Evolutionary conservation across 2,797 vertebrate genomes (phyloP).

Genomic region (Triplophysa yarkandensis): DNA sequence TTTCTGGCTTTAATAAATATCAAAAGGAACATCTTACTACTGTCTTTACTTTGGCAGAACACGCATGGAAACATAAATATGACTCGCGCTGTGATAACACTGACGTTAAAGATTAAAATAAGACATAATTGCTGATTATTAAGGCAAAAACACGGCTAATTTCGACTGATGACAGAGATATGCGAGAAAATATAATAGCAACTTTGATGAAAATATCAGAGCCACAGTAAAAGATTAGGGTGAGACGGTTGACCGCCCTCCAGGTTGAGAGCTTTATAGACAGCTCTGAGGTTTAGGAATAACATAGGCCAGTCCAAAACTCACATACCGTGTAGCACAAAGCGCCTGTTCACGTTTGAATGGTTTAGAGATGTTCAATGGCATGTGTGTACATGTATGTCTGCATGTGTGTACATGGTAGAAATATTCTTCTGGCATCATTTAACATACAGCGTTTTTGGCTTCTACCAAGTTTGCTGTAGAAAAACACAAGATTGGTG

Average conservation of each 20-base stretch:
- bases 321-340: constrained; percentile 11
- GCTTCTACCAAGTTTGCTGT: not conserved
- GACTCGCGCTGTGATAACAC: constrained; percentile 24
- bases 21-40: constrained; percentile 15
- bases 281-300: constrained; percentile 30
- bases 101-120: constrained; percentile 23
- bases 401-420: not conserved
- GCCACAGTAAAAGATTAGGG: constrained; percentile 18
- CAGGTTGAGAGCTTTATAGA: constrained; percentile 8
- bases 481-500: too few relatives aligned
- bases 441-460: not conserved
- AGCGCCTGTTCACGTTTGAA: constrained; percentile 18
- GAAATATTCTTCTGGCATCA: constrained; percentile 14
- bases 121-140: constrained; percentile 37
- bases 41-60: constrained; percentile 47
- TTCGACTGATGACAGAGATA: constrained; percentile 43
- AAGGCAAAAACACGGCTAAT: constrained; percentile 41
- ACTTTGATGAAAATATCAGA: constrained; percentile 47
- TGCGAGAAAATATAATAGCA: constrained; percentile 34
- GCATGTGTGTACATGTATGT: not conserved
- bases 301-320: constrained; percentile 26
- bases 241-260: constrained; percentile 4
- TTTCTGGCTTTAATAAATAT: constrained; percentile 40
- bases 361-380: not conserved
- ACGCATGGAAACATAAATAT: constrained; percentile 36